Evolutionary conservation across 2,797 vertebrate genomes (phyloP).

Genomic region (Somateria mollissima): DNA sequence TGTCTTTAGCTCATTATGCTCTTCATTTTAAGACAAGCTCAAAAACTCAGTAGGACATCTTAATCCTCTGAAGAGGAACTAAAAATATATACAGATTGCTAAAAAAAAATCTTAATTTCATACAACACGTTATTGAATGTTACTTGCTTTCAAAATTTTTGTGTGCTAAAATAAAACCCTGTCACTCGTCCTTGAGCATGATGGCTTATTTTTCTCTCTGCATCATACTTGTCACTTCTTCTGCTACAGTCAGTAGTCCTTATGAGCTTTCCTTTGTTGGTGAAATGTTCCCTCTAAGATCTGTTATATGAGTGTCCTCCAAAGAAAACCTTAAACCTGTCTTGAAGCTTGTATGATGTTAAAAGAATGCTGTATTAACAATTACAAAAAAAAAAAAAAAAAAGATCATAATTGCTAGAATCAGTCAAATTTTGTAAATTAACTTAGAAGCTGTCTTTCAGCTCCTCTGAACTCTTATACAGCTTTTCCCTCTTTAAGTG

Average conservation of each 20-base stretch:
- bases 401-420: neutral
- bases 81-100: neutral
- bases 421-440: neutral
- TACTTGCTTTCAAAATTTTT: neutral
- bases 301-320: neutral
- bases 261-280: neutral
- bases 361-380: neutral
- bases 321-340: neutral
- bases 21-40: neutral
- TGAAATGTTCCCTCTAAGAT: neutral
- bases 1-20: neutral
- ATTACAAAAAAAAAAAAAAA: neutral
- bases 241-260: neutral
- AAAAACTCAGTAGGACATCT: neutral
- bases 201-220: neutral
- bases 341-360: neutral
- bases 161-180: neutral
- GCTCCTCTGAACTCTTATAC: neutral
- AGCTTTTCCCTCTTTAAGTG: neutral
- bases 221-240: neutral
- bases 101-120: neutral
- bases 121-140: neutral
- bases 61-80: neutral
- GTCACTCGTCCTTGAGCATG: neutral
- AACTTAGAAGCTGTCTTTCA: neutral